Base-by-base conservation (phyloP, 53 echinoderm and acorn worm genomes). In the Patiria pectinifera region DNA sequence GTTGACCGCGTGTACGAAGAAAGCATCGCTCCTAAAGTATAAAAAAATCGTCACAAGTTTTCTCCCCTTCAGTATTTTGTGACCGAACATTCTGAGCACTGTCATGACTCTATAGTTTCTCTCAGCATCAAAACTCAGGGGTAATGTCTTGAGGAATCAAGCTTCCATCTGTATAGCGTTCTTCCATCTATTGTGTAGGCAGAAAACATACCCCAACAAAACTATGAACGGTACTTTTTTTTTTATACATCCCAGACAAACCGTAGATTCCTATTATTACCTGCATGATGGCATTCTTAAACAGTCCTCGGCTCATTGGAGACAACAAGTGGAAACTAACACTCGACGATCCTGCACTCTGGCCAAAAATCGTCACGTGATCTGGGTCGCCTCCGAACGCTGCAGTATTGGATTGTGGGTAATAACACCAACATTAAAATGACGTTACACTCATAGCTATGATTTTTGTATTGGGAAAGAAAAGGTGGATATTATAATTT, bases 241-340 rank as follows among this genome's bases (percentile, higher is more conserved):
- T 14, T 66, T 16, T 15, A 66, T 15, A 66, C 66, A 66, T 8
- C 8, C 2, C 6, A 53, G 53, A 53, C 53, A 53, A 53, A 53
- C 10, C 16, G 69, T 18, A 21, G 9, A 7, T 14, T 25, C 11
- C 35, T 11, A 62, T 26, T 26, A 14, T 69, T 44, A 66, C 63
- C 85, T 85, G 62, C 85, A 85, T 85, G 61, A 83, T 83, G 62
- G 83, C 83, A 14, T 61, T 60, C 59, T 62, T 83, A 59, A 61
- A 83, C n/a, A 60, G 24, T 5, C 83, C 83, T 2, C 25, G 60
- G 61, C 83, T 83, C 60, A 59, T 60, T 61, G 83, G 83, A 26
- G 83, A 83, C 26, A 83, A 23, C 83, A 83, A 60, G 10, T 83
- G 83, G 3, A 83, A 59, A 83, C 60, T 61, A 59, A 83, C 61